A percentile compares a stretch with the other conserved stretches of the same genome.
Conservation (phyloP, 2,113 vertebrate species). For the Nothobranchius kuhntae region DNA sequence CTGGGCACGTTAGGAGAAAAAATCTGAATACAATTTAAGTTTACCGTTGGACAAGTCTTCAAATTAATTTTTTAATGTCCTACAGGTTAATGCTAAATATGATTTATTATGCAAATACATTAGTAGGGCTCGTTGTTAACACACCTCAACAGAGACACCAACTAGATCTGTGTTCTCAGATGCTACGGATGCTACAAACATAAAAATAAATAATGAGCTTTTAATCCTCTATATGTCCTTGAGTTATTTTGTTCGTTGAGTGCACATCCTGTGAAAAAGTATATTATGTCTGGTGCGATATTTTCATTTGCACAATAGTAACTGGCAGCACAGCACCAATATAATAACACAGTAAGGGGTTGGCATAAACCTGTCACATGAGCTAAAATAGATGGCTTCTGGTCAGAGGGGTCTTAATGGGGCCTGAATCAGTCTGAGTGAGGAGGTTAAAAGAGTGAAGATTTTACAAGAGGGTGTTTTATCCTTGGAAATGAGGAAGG, state of each 20-base stretch:
- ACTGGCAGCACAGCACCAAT: constrained; percentile 82
- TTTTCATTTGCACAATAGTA: constrained; percentile 85
- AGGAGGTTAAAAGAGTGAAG: constrained; percentile 77
- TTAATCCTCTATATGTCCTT: constrained; percentile 69
- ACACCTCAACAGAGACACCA: constrained; percentile 38
- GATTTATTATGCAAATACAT: no score
- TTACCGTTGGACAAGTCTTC: no score
- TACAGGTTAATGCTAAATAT: no score
- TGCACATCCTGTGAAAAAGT: constrained; percentile 81
- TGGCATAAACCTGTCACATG: constrained; percentile 89
- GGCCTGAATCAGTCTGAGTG: constrained; percentile 88
- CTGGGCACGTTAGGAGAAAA: no score
- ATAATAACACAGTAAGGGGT: constrained; percentile 86
- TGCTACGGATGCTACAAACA: constrained; percentile 52
- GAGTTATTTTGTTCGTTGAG: constrained; percentile 66
- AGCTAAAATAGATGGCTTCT: constrained; percentile 80
- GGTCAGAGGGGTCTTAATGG: constrained; percentile 79
- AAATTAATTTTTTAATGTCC: no score
- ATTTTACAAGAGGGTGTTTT: constrained; percentile 35
- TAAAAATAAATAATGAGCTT: constrained; percentile 61
- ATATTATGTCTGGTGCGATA: constrained; percentile 82
- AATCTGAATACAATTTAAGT: no score
- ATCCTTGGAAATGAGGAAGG: constrained; percentile 46
- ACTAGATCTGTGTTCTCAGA: constrained; percentile 53
- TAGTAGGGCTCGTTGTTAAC: no score